These are phyloP conservation scores for Agapornis roseicollis DNA, from an alignment of 2,113 vertebrate species.

Conservation along the genomic window DNA sequence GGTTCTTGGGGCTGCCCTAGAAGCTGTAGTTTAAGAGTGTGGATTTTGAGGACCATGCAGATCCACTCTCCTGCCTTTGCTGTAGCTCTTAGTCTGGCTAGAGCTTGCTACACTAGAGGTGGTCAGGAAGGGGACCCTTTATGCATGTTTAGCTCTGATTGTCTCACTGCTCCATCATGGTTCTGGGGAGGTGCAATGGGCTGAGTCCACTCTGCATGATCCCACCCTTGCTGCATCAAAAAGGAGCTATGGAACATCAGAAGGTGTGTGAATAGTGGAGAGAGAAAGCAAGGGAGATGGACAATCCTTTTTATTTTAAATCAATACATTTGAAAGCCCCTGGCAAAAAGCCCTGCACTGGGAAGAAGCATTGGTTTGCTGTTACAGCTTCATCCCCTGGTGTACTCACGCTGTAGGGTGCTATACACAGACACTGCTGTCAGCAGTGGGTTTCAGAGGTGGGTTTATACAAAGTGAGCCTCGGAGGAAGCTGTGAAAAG, in stretches of 20 bases:
- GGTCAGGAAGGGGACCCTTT: not conserved
- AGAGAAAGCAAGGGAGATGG: too few species aligned
- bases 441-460: not conserved
- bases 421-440: not conserved
- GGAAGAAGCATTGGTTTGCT: too few species aligned
- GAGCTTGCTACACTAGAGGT: not conserved
- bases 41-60: not conserved
- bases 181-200: not conserved
- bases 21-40: not conserved
- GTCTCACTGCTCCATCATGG: rapidly evolving
- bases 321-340: too few species aligned
- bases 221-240: too few species aligned
- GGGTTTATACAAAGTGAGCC: not conserved
- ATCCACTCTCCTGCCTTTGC: not conserved
- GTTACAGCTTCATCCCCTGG: too few species aligned
- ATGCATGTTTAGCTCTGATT: not conserved
- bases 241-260: too few species aligned
- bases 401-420: too few species aligned
- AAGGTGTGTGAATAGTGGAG: too few species aligned
- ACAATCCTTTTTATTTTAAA: too few species aligned
- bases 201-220: too few species aligned
- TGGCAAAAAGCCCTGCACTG: too few species aligned
- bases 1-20: not conserved
- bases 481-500: not conserved
- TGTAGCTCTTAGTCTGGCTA: not conserved